Evolutionary conservation across 2,888 invertebrate genomes (phyloP).

Genomic region (Charanyca ferruginea): DNA sequence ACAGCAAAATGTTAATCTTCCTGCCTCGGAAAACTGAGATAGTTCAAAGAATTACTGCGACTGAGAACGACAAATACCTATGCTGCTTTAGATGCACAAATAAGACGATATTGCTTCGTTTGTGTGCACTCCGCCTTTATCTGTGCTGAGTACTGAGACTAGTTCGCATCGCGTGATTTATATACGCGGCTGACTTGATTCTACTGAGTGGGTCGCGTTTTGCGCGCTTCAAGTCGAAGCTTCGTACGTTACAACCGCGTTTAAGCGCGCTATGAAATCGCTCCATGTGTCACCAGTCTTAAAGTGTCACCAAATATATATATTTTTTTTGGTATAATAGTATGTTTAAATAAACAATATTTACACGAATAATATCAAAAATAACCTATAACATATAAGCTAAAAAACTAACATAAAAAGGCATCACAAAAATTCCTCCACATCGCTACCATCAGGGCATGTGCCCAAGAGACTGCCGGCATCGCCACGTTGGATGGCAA

Average conservation of each 20-base stretch:
- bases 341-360: too few relatives aligned
- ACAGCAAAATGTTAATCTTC: conserved; percentile 66
- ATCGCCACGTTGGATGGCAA: too few relatives aligned
- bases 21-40: conserved; percentile 60
- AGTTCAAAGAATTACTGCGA: conserved; percentile 51
- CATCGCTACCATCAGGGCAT: too few relatives aligned
- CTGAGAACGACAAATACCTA: conserved; percentile 36
- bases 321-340: too few relatives aligned
- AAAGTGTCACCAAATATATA: too few relatives aligned
- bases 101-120: conserved; percentile 29
- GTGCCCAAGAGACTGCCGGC: too few relatives aligned
- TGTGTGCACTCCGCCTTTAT: conserved; percentile 49
- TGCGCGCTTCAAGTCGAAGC: conserved; percentile 5
- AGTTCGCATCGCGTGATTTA: conserved; percentile 43
- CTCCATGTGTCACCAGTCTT: conserved; percentile 6
- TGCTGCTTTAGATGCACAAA: conserved; percentile 35
- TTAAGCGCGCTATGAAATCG: background rate
- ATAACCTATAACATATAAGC: too few relatives aligned
- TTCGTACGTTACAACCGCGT: background rate
- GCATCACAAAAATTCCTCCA: too few relatives aligned
- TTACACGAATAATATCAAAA: too few relatives aligned
- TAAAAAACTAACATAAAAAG: too few relatives aligned
- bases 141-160: conserved; percentile 30
- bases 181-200: conserved; percentile 16
- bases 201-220: conserved; percentile 6